Evolutionary conservation across 2,113 vertebrate genomes (phyloP), one percentile per base, ranked within the genome.

Genomic region (Caretta caretta): DNA sequence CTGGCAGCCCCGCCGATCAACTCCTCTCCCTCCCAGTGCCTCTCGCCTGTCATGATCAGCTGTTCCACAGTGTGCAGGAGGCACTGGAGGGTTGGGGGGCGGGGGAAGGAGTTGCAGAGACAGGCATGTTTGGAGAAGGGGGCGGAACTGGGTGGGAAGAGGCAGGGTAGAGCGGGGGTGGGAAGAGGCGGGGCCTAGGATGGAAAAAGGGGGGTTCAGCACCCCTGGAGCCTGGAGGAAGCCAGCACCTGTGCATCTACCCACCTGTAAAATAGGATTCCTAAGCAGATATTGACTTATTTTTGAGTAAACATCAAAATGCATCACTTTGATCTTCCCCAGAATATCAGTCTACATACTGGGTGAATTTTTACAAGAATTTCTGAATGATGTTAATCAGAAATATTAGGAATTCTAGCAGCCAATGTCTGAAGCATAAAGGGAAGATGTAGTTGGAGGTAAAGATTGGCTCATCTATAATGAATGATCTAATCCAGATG

Each of bases 1-100:
- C 54, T 56, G 54, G 54, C 8, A 22, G 54, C 22, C 54, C 22
- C 22, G 8, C 20, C 20, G 20, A 24, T 56, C 54, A 56, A 24
- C 22, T 56, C 54, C 54, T 24, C 22, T 22, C 54, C 22, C 54
- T 56, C 54, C 54, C 20, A 56, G 20, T 54, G 53, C 53, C 20
- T 54, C 53, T 22, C 7, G 20, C 53, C 48, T 48, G 48, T 9
- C 9, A 9, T 9, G 49, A 49, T 10, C 49, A 53, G 54, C 57
- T 59, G 57, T 59, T 29, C 10, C 56, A 25, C 54, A 59, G 27
- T 25, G 24, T 57, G 56, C 56, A 25, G 24, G 24, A 57, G 56
- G 56, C 5, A 1, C 57, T 13, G 57, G 25, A 2, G 7, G 11
- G 56, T 3, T 53, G 5, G 14, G 50, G 5, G 14, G 42, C 2